Base-by-base conservation (phyloP, 2,888 invertebrate species). In the Drosophila mulleri region DNA sequence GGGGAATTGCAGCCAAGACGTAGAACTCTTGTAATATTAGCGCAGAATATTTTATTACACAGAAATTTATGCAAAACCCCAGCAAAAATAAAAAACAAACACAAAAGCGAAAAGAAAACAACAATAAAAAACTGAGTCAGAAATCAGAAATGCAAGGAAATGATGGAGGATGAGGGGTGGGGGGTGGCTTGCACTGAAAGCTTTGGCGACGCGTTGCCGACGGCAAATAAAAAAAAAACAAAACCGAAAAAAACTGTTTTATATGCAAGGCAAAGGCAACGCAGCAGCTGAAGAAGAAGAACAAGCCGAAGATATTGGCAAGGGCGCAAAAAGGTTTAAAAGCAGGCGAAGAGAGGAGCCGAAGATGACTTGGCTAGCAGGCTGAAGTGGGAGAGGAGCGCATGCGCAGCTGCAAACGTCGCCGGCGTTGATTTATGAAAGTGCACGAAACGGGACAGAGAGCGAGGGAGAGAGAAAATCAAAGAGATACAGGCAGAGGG, bases 351-450 rank as follows among this genome's bases (percentile, higher is more conserved):
- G 32, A 12, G 35, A 29, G 39, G 18, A 18, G 35, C 54, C 60
- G 59, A 56, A 57, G 70, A 32, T 42, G 66, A 20, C 35, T 18
- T 50, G 60, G 48, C 52, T 20, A 32, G 23, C 42, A 7, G 35
- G 47, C 23, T 14, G 29, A 50, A 26, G 47, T 44, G 3, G 14
- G 42, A 42, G 58, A 23, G 23, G 47, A 54, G 47, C 89, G 89
- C 85, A 84, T 87, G 85, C 80, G 85, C 89, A 89, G 85, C 85
- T 86, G 85, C 85, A 89, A 89, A 88, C 72, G 75, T 78, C 72
- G 77, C 75, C 80, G 71, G 80, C 79, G 75, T 89, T 89, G 88
- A 88, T 88, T 88, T 90, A 88, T 88, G 89, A 88, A 88, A 90
- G 88, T 90, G 89, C 87, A 90, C 86, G 87, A 76, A 77, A 67